Evolutionary conservation across 2,888 invertebrate species (phyloP), one percentile per base, ranked within the genome.

Genomic region (Caenorhabditis uteleia): DNA sequence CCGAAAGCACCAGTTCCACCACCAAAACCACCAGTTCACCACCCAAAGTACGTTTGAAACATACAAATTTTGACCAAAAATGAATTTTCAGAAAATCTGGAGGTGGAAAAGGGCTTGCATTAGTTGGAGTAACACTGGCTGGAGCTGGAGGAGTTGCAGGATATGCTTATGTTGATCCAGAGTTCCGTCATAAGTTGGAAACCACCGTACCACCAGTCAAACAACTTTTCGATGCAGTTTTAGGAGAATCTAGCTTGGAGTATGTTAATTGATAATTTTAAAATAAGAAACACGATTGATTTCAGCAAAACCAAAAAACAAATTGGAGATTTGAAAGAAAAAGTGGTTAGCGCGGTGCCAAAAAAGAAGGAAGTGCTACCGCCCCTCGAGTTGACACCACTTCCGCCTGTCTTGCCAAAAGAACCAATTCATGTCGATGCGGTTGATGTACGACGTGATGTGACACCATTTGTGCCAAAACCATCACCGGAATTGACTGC

Each of bases 81-180:
- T 23, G 46, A 23, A n/a, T 25, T 43, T 56, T 23, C 26, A 70
- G 72, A 36, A 70, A 67, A 51, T 64, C 71, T 23, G 71, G 68
- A 6, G 68, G 70, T 27, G 70, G 71, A 18, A 67, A 65, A 34
- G 68, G 66, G 25, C 33, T 75, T 16, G 61, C 62, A 6, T 40
- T 62, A 3, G 58, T 68, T 20, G 62, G 68, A 23, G 68, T 48
- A 2, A 59, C 64, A 12, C 36, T 70, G 8, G 75, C 60, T n/a
- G 78, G 68, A 8, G 72, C 69, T 14, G 77, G 73, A 27, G 78
- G 78, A 38, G 69, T 74, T 8, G 62, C 75, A 31, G 78, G 75
- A 36, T 77, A 78, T 57, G 75, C 77, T 4, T 78, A 77, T 39
- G 70, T 68, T 14, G 77, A 79, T 43, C 74, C 76, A 8, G 68